Evolutionary conservation across 2,888 invertebrate genomes (phyloP).

Genomic region (Rotaria macrura): DNA sequence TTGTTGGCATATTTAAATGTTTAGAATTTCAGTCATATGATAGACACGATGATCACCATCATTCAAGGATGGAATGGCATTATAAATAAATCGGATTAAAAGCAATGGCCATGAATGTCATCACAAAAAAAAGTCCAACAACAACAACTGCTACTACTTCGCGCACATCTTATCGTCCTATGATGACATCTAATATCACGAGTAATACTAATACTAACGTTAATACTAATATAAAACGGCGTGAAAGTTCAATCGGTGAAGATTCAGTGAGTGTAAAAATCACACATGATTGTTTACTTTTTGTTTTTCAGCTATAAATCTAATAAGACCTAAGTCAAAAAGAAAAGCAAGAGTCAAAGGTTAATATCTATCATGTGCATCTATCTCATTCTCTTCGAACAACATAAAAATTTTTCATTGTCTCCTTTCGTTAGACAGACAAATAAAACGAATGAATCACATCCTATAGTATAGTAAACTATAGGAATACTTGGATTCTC

Average conservation of each 20-base stretch:
- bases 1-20: neutral
- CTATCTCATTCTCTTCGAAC: neutral
- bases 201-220: neutral
- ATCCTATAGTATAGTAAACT: no score
- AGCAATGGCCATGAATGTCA: neutral
- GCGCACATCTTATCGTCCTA: neutral
- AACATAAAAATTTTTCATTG: neutral
- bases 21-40: neutral
- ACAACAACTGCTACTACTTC: neutral
- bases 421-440: no score
- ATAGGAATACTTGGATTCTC: neutral
- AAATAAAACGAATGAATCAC: no score
- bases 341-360: neutral
- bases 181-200: neutral
- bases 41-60: neutral
- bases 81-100: neutral
- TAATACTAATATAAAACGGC: neutral
- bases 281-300: no score
- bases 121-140: neutral
- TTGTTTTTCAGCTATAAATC: no score
- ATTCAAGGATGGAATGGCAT: neutral
- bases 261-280: neutral
- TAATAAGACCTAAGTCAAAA: neutral
- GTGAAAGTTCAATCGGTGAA: neutral
- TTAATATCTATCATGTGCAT: neutral